phyloP scores from a whole-genome alignment of 2,797 vertebrate species.

The Leuciscus waleckii region DNA sequence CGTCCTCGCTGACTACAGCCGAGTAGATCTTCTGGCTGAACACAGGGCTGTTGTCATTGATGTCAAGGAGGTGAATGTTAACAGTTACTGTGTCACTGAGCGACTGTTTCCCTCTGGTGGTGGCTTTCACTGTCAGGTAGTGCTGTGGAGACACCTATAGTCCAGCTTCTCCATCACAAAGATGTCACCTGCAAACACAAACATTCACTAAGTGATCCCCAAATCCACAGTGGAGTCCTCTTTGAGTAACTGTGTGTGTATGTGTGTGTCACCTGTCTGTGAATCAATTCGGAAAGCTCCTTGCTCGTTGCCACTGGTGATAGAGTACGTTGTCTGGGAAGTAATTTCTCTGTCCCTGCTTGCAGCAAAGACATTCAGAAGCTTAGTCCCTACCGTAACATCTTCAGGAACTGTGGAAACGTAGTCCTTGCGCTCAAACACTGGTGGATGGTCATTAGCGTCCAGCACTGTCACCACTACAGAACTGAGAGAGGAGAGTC shows the following conservation, averaged over 20 bases:
- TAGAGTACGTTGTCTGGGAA: slow-evolving; percentile 82
- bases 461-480: slow-evolving; percentile 81
- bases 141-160: slow-evolving; percentile 81
- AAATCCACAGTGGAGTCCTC: not conserved
- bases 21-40: slow-evolving; percentile 85
- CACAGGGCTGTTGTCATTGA: slow-evolving; percentile 84
- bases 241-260: not conserved
- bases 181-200: slow-evolving; percentile 75
- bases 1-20: slow-evolving; percentile 82
- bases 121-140: slow-evolving; percentile 85
- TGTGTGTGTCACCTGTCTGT: slow-evolving; percentile 76
- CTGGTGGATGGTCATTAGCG: slow-evolving; percentile 83
- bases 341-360: slow-evolving; percentile 82
- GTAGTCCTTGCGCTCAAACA: slow-evolving; percentile 85
- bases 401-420: slow-evolving; percentile 81
- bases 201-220: not conserved
- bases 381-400: slow-evolving; percentile 75
- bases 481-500: slow-evolving; percentile 76
- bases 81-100: slow-evolving; percentile 84
- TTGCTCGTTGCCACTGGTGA: slow-evolving; percentile 84
- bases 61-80: slow-evolving; percentile 82
- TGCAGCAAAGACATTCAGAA: slow-evolving; percentile 84
- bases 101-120: slow-evolving; percentile 79
- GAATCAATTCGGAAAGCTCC: slow-evolving; percentile 86
- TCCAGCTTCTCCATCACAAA: slow-evolving; percentile 84